These are phyloP conservation scores for Lepeophtheirus nordmannii DNA, from an alignment of 2,888 invertebrate genomes.

Conservation along the genomic window DNA sequence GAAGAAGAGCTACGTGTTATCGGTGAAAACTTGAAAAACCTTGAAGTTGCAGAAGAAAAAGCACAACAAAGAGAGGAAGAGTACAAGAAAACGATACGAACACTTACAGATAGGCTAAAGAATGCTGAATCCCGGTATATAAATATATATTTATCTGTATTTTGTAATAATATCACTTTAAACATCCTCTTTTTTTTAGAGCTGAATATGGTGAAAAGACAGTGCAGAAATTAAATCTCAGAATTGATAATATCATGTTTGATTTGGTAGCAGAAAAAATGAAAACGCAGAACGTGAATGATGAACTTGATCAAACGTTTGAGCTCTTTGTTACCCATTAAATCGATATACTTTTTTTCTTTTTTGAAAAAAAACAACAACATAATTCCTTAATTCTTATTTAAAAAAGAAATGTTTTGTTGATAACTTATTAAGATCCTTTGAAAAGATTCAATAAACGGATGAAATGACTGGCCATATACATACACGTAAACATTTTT, in stretches of 20 bases:
- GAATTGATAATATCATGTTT: conserved; percentile 22
- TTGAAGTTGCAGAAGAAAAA: conserved; percentile 24
- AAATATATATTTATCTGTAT: not conserved
- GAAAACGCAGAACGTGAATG: conserved; percentile 24
- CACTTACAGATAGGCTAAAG: conserved; percentile 19
- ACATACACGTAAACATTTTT: too few species aligned
- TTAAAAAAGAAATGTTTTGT: not conserved
- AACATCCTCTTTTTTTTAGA: not conserved
- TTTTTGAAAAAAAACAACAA: not conserved
- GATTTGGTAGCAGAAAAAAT: conserved; percentile 23
- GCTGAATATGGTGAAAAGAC: conserved; percentile 25
- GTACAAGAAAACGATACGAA: conserved; percentile 23
- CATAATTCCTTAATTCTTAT: not conserved
- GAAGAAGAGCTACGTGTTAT: conserved; percentile 23
- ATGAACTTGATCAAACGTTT: conserved; percentile 25
- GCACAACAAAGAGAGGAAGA: conserved; percentile 25
- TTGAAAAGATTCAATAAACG: not conserved
- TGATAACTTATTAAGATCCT: not conserved
- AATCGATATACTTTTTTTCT: not conserved
- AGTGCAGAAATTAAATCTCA: conserved; percentile 22
- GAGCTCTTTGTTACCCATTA: conserved; percentile 21
- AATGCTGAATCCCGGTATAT: conserved; percentile 21
- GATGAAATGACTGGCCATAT: not conserved
- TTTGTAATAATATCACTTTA: not conserved
- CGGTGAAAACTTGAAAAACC: conserved; percentile 23